These are phyloP conservation scores for Xerus inauris DNA, from an alignment of 2,113 vertebrate species.

Conservation along the genomic window DNA sequence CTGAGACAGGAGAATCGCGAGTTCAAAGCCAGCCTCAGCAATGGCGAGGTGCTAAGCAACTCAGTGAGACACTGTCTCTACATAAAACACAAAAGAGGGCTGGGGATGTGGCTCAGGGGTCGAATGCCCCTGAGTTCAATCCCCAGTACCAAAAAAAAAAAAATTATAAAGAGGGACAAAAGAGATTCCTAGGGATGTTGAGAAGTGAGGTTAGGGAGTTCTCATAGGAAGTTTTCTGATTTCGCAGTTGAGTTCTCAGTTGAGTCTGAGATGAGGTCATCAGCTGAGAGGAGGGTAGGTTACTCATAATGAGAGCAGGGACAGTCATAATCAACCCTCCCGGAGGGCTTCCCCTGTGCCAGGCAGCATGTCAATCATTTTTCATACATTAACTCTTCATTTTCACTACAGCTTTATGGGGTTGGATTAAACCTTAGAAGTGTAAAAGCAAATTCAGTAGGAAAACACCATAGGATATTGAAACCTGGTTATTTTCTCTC, in stretches of 20 bases:
- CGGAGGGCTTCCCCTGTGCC: not conserved
- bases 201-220: not conserved
- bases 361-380: not conserved
- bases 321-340: not conserved
- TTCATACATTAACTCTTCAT: not conserved
- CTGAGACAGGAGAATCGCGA: no score
- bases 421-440: not conserved
- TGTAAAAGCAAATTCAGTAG: not conserved
- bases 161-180: not conserved
- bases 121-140: no score
- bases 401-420: not conserved
- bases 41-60: no score
- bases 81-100: no score
- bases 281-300: not conserved
- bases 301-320: not conserved
- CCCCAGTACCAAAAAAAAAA: no score
- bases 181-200: not conserved
- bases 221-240: not conserved
- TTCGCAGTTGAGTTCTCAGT: not conserved
- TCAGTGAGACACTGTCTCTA: no score
- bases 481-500: not conserved
- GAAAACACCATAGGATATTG: not conserved
- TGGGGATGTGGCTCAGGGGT: no score
- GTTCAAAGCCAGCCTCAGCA: no score
- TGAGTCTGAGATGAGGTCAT: not conserved